Evolutionary conservation across 2,797 vertebrate genomes (phyloP).

Genomic region (Nothura maculosa): DNA sequence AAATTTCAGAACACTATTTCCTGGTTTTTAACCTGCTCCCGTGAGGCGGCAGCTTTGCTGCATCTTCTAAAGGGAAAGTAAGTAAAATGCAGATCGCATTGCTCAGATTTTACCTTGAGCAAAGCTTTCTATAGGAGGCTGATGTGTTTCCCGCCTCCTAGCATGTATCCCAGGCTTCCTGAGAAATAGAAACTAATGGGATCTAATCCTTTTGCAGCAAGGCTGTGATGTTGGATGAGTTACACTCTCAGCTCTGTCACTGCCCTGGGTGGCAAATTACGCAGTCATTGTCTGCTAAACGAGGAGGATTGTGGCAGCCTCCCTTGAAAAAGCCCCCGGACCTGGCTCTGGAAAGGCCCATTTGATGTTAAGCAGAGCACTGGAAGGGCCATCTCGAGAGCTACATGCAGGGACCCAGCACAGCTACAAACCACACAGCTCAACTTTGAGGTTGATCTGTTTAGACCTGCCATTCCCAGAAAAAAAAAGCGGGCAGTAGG

Average conservation of each 20-base stretch:
- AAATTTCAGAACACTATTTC: background rate
- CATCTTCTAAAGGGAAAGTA: background rate
- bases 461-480: background rate
- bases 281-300: rapidly evolving
- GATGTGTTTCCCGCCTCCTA: background rate
- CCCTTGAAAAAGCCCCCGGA: background rate
- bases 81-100: background rate
- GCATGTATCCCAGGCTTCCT: background rate
- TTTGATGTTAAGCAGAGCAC: background rate
- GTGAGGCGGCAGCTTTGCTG: background rate
- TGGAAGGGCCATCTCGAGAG: background rate
- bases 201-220: background rate
- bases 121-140: background rate
- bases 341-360: background rate
- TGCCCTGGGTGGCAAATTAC: background rate
- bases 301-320: background rate
- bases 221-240: background rate
- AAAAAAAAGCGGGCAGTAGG: background rate
- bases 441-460: background rate
- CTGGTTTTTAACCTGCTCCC: background rate
- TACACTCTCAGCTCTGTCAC: background rate
- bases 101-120: background rate
- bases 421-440: background rate
- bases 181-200: background rate
- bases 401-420: background rate